Evolutionary conservation across 2,113 vertebrate species (phyloP), one percentile per base, ranked within the genome.

Genomic region (Macroglossus sobrinus): DNA sequence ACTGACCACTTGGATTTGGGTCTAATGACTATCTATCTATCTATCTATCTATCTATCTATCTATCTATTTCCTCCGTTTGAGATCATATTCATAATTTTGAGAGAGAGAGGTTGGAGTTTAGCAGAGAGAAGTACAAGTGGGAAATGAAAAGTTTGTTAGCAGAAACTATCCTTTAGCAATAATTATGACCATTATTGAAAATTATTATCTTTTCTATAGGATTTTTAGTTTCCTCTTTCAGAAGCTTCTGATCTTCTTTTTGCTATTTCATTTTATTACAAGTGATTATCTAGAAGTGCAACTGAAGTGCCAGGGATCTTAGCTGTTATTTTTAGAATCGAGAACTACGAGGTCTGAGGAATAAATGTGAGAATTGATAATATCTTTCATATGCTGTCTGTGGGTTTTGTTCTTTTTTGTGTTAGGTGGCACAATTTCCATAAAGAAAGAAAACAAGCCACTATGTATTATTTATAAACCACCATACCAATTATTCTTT

Each of bases 221-320:
- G 72, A 74, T 96, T 92, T 92, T 95, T 71, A 74, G 45, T 84
- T 93, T 96, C 89, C 22, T 78, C 3, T 94, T 97, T 85, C 72
- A 97, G 97, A 98, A 94, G 87, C 1, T 2, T 55, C 55, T 47
- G 64, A 93, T 97, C 98, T 97, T 79, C 50, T 80, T 98, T 96
- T 94, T 74, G 75, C 75, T 45, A 57, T 86, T 97, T 92, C 81
- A 84, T 97, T 98, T 98, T 94, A 75, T 98, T 94, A 75, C 55
- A 0, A 0, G 91, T 93, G 97, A 96, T 98, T 98, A 93, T 96
- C 43, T 95, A 22, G 71, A 95, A 98, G 91, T 66, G 90, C 84
- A 94, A 80, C 80, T 95, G 47, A 95, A 96, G 89, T 93, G 87
- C 69, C 71, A 95, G 2, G 0, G 72, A 96, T n/a, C 40, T 0